Conservation (phyloP, 2,797 vertebrate species). For the Onychomys torridus region DNA sequence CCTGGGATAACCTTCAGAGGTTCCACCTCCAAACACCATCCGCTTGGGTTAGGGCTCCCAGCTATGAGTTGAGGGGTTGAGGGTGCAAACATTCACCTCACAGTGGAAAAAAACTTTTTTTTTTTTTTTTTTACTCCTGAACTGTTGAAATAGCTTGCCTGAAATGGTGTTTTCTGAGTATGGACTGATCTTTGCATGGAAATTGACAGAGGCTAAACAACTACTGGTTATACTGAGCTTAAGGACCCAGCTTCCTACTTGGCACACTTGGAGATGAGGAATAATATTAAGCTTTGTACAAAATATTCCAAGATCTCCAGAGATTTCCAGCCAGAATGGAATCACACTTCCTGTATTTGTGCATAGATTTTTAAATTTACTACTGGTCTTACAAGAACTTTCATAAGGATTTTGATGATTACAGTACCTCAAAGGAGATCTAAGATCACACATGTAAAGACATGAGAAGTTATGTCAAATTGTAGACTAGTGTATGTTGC, state of each 20-base stretch:
- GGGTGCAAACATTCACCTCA: not conserved
- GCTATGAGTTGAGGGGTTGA: not conserved
- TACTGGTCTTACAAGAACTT: constrained; percentile 51
- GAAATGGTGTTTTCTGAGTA: constrained; percentile 37
- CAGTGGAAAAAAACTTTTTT: not conserved
- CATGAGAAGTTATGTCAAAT: constrained; percentile 66
- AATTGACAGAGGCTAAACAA: not conserved
- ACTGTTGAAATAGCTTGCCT: not conserved
- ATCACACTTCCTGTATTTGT: constrained; percentile 7
- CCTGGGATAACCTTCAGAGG: not conserved
- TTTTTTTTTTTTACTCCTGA: not conserved
- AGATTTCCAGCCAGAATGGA: constrained; percentile 49
- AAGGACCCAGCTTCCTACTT: not conserved
- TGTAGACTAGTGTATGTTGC: not conserved
- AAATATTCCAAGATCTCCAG: constrained; percentile 33
- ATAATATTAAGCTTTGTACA: constrained; percentile 50
- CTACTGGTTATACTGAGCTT: not conserved
- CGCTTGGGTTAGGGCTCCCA: not conserved
- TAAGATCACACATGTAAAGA: constrained; percentile 60
- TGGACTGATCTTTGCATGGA: not conserved
- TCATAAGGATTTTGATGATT: constrained; percentile 53
- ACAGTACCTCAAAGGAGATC: constrained; percentile 40
- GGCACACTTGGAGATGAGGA: not conserved
- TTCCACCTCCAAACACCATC: not conserved
- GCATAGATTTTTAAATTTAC: constrained; percentile 39